These are phyloP conservation scores for Watsonalla cultraria DNA, from an alignment of 2,888 invertebrate genomes.

Conservation along the genomic window DNA sequence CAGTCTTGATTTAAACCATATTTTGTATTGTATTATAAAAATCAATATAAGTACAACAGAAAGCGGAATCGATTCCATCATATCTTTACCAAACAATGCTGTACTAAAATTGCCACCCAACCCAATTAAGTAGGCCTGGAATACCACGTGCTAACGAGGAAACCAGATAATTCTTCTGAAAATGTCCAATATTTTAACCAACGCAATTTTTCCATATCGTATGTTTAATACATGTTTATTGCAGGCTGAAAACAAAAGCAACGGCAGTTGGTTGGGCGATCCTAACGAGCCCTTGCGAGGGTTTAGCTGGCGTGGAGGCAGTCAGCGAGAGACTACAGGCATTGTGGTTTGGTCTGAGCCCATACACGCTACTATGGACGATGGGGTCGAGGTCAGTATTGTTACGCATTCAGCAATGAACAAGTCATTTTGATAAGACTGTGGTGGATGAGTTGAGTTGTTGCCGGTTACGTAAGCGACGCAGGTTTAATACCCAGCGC, in stretches of 20 bases:
- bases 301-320: constrained; percentile 94
- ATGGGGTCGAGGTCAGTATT: background rate
- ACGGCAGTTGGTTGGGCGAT: background rate
- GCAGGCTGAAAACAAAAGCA: background rate
- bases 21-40: too few relatives aligned
- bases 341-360: constrained; percentile 94
- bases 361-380: constrained; percentile 81
- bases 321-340: constrained; percentile 93
- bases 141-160: too few relatives aligned
- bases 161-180: too few relatives aligned
- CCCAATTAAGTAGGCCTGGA: too few relatives aligned
- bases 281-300: constrained; percentile 83
- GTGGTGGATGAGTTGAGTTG: too few relatives aligned
- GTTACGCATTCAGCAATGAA: background rate
- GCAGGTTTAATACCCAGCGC: constrained; percentile 37
- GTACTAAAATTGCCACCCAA: too few relatives aligned
- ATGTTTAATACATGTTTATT: background rate
- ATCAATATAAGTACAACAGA: too few relatives aligned
- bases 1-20: too few relatives aligned
- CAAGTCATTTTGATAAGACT: background rate
- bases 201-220: too few relatives aligned
- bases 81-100: too few relatives aligned
- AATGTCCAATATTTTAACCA: too few relatives aligned
- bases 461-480: background rate
- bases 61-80: too few relatives aligned